Evolutionary conservation across 2,888 invertebrate genomes (phyloP).

Genomic region (Crepidodera aurea): DNA sequence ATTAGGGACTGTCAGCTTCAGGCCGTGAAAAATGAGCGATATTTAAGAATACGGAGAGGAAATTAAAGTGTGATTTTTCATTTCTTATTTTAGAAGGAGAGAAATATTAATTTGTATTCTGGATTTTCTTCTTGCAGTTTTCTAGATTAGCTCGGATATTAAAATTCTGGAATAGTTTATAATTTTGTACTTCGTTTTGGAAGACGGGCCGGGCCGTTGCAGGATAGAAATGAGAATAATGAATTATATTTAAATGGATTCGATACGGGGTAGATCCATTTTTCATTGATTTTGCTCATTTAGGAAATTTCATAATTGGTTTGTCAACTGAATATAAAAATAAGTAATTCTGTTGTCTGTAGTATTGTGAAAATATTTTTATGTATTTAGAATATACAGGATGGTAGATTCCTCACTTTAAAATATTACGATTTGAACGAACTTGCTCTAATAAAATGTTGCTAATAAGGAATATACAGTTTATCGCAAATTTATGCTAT

Average conservation of each 20-base stretch:
- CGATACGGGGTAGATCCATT: neutral
- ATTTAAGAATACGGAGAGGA: conserved; percentile 54
- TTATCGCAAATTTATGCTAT: no score
- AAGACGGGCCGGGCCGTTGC: neutral
- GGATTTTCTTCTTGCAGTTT: conserved; percentile 32
- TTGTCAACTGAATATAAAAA: no score
- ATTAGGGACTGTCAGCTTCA: conserved; percentile 53
- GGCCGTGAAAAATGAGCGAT: conserved; percentile 55
- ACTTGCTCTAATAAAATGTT: no score
- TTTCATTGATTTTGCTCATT: no score
- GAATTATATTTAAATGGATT: neutral
- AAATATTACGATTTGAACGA: no score
- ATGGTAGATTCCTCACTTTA: no score
- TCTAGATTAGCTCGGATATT: conserved; percentile 23
- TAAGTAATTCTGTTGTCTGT: no score
- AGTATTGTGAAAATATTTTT: no score
- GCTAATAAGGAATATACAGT: no score
- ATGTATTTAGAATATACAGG: no score
- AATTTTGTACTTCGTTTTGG: conserved; percentile 11
- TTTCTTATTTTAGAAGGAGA: conserved; percentile 37
- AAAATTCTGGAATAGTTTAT: conserved; percentile 28
- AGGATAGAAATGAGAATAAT: conserved; percentile 4
- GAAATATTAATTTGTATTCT: conserved; percentile 39
- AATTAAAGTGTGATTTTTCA: conserved; percentile 55
- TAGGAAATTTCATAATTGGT: no score